phyloP scores from a whole-genome alignment of 2,113 vertebrate species.

The Gallinago undulata region DNA sequence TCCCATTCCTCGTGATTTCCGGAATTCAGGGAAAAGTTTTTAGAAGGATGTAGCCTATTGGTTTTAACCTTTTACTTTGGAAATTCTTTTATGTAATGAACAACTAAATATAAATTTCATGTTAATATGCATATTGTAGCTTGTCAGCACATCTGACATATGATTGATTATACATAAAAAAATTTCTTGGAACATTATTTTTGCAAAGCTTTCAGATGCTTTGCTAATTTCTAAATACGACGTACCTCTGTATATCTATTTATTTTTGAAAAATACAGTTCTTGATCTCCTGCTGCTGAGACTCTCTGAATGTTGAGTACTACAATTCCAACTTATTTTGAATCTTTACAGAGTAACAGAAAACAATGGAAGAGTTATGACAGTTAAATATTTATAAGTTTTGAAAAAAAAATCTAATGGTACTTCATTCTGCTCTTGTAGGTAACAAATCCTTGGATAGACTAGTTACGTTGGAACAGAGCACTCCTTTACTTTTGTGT shows the following conservation, averaged over 20 bases:
- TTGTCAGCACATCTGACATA: not conserved
- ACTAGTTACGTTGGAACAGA: not conserved
- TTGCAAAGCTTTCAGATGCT: not conserved
- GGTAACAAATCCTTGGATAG: not conserved
- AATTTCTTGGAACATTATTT: not conserved
- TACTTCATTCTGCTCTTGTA: not conserved
- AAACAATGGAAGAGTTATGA: not conserved
- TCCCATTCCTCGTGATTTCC: not conserved
- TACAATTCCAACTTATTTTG: not conserved
- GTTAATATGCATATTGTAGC: not conserved
- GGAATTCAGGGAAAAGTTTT: not conserved
- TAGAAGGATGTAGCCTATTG: not conserved
- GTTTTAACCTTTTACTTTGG: not conserved
- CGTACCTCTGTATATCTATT: not conserved
- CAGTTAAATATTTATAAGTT: not conserved
- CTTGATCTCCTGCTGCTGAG: not conserved
- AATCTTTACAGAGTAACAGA: not conserved
- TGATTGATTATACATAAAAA: not conserved
- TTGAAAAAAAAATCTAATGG: not conserved
- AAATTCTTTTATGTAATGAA: not conserved
- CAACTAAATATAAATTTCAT: not conserved
- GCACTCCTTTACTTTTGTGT: not conserved
- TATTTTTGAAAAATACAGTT: not conserved
- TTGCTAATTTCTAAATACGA: not conserved
- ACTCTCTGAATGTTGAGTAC: not conserved